Evolutionary conservation across 2,888 invertebrate genomes (phyloP).

Genomic region (Drepanosiphum platanoidis): DNA sequence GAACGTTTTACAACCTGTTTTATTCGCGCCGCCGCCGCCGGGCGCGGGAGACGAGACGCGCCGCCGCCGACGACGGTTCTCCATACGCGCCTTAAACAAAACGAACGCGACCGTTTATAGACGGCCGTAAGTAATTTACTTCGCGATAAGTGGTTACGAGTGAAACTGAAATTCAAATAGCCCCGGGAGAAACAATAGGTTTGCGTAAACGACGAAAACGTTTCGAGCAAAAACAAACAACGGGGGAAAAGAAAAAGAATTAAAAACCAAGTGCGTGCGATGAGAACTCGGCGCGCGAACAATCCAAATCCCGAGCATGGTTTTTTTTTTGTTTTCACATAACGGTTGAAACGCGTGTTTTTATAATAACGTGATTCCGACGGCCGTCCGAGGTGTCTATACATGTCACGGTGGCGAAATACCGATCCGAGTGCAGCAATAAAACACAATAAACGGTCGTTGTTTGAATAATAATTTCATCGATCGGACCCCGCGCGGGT

Average conservation of each 20-base stretch:
- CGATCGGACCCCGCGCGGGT: too few relatives aligned
- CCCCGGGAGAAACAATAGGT: slow-evolving; percentile 30
- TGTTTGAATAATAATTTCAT: too few relatives aligned
- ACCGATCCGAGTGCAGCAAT: too few relatives aligned
- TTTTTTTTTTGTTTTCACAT: slow-evolving; percentile 25
- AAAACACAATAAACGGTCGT: too few relatives aligned
- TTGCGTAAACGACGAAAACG: slow-evolving; percentile 29
- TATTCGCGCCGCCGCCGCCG: too few relatives aligned
- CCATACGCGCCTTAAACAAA: background rate
- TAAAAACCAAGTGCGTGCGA: too few relatives aligned
- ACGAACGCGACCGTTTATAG: background rate
- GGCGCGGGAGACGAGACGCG: background rate
- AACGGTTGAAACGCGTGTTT: slow-evolving; percentile 34
- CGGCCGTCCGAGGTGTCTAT: too few relatives aligned
- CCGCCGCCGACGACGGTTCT: background rate
- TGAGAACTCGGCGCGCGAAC: slow-evolving; percentile 33
- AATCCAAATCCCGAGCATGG: slow-evolving; percentile 35
- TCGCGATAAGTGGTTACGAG: background rate
- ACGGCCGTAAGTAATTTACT: background rate
- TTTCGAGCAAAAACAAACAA: slow-evolving; percentile 7
- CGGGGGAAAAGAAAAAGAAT: background rate
- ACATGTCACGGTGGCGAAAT: too few relatives aligned
- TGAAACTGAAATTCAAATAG: slow-evolving; percentile 41
- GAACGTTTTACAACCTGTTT: background rate
- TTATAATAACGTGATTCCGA: background rate